Conservation (phyloP, 2,888 invertebrate genomes). For the Drosophila ustulata region DNA sequence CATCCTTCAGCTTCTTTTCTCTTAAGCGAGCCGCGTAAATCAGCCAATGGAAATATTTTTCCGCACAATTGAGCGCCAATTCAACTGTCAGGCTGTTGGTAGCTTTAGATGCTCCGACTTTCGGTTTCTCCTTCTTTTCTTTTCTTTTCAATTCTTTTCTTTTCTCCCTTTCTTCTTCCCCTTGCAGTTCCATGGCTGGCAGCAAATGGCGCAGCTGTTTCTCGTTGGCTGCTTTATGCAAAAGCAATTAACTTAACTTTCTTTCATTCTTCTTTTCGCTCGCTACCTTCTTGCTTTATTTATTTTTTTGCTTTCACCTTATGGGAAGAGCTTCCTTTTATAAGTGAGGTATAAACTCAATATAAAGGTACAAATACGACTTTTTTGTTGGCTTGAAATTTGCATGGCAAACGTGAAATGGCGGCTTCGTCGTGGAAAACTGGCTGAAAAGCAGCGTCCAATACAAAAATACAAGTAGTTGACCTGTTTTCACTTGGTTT, state of each 20-base stretch:
- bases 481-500: slow-evolving; percentile 29
- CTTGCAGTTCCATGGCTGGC: slow-evolving; percentile 12
- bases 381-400: slow-evolving; percentile 47
- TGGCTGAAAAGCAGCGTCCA: slow-evolving; percentile 17
- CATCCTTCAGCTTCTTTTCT: slow-evolving; percentile 11
- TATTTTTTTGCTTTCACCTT: slow-evolving; percentile 16
- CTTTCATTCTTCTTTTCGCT: slow-evolving; percentile 18
- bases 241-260: slow-evolving; percentile 72
- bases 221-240: slow-evolving; percentile 54
- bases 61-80: slow-evolving; percentile 69
- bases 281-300: background rate
- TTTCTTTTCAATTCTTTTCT: slow-evolving; percentile 10
- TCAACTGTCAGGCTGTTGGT: slow-evolving; percentile 50
- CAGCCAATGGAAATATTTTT: slow-evolving; percentile 70
- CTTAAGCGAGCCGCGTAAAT: slow-evolving; percentile 40
- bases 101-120: slow-evolving; percentile 20
- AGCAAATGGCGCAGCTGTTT: slow-evolving; percentile 48
- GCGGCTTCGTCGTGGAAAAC: background rate
- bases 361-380: slow-evolving; percentile 32
- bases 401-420: slow-evolving; percentile 42
- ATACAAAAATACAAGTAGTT: slow-evolving; percentile 19
- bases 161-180: slow-evolving; percentile 2
- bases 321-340: slow-evolving; percentile 31
- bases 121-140: slow-evolving; percentile 7
- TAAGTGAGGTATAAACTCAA: slow-evolving; percentile 37